Conservation (phyloP, 2,888 invertebrate species). For the Urechis unicinctus region DNA sequence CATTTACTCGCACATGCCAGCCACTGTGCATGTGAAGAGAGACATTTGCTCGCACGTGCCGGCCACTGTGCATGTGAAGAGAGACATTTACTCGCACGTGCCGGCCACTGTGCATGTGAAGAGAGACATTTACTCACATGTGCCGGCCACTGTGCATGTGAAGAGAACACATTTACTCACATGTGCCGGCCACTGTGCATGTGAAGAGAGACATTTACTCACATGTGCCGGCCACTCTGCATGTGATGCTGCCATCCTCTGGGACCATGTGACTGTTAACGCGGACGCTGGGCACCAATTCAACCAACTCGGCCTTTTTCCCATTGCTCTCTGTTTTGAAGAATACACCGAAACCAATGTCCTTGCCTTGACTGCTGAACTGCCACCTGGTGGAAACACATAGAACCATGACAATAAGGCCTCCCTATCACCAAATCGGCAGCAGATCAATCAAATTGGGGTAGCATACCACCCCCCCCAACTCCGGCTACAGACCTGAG, state of each 20-base stretch:
- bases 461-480: too few species aligned
- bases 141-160: too few species aligned
- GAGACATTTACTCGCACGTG: conserved; percentile 21
- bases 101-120: too few species aligned
- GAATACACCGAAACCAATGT: conserved; percentile 79
- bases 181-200: too few species aligned
- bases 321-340: conserved; percentile 24
- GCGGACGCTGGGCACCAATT: conserved; percentile 63
- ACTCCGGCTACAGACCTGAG: background rate
- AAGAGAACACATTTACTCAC: background rate
- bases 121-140: background rate
- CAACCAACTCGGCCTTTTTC: conserved; percentile 17
- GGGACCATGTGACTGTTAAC: conserved; percentile 72
- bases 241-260: conserved; percentile 60
- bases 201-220: too few species aligned
- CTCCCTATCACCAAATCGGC: too few species aligned
- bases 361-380: conserved; percentile 76
- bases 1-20: conserved; percentile 21
- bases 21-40: conserved; percentile 7
- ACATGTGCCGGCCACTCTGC: conserved; percentile 19
- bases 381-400: conserved; percentile 66
- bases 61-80: conserved; percentile 8
- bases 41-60: conserved; percentile 22
- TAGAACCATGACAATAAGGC: background rate
- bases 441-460: too few species aligned